Percentiles rank a stretch among this genome's conserved stretches.
Conservation (phyloP, 2,113 vertebrate genomes). For the Xiphophorus hellerii region DNA sequence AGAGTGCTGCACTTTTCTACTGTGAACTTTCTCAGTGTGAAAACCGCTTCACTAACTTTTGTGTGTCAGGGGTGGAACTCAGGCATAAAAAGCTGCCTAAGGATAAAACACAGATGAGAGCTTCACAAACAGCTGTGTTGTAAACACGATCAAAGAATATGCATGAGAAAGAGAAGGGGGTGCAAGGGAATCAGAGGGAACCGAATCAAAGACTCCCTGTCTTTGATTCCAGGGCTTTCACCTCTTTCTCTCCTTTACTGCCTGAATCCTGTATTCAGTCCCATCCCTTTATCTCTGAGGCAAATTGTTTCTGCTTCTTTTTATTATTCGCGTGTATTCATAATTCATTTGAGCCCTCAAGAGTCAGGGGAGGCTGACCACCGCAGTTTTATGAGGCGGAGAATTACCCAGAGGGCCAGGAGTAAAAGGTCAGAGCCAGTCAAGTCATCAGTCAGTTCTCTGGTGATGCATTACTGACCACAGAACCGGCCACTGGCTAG, state of each 20-base stretch:
- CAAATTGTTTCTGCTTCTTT: slow-evolving; percentile 25
- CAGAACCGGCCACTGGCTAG: slow-evolving; percentile 4
- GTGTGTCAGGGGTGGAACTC: slow-evolving; percentile 7
- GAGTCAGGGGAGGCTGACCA: slow-evolving; percentile 46
- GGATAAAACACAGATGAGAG: slow-evolving; percentile 39
- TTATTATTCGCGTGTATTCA: slow-evolving; percentile 40
- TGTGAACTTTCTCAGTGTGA: slow-evolving; percentile 23
- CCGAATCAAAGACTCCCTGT: background rate
- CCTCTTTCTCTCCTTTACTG: background rate
- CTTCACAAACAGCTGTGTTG: slow-evolving; percentile 21
- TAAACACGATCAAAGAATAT: slow-evolving; percentile 15
- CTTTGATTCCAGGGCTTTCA: slow-evolving; percentile 19
- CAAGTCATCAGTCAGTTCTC: slow-evolving; percentile 66
- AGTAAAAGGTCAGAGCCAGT: slow-evolving; percentile 69
- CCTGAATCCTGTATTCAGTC: slow-evolving; percentile 17
- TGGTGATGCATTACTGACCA: slow-evolving; percentile 54
- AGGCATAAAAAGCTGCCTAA: background rate
- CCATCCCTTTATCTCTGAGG: background rate
- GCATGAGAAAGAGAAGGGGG: background rate
- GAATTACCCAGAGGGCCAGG: slow-evolving; percentile 53
- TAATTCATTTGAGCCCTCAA: slow-evolving; percentile 52
- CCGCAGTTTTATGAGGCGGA: slow-evolving; percentile 49
- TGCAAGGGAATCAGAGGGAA: background rate
- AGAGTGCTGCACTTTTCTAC: slow-evolving; percentile 27
- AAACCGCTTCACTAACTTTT: slow-evolving; percentile 19